A percentile compares a stretch with the other conserved stretches of the same genome.
Conservation (phyloP, 2,113 vertebrate genomes). For the Poeciliopsis retropinna region DNA sequence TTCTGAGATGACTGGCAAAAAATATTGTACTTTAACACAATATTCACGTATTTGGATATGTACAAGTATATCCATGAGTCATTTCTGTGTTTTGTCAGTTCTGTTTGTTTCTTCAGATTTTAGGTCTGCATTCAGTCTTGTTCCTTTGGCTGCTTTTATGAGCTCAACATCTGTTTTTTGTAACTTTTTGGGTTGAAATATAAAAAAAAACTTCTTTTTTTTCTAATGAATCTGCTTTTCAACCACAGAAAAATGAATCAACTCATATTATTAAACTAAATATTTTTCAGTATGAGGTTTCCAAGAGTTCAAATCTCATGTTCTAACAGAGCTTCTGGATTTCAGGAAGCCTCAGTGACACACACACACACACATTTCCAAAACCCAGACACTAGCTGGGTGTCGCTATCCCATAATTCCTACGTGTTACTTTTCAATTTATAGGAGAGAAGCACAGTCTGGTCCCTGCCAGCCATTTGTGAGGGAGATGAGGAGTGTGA, state of each 20-base stretch:
- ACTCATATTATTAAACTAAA: neutral
- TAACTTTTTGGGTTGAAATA: neutral
- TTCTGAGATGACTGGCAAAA: too few relatives aligned
- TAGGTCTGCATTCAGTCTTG: neutral
- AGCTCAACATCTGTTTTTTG: neutral
- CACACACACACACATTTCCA: neutral
- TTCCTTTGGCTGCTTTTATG: too few relatives aligned
- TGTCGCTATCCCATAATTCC: slow-evolving; percentile 51
- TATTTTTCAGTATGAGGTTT: slow-evolving; percentile 1
- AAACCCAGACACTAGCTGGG: slow-evolving; percentile 5
- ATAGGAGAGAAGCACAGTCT: slow-evolving; percentile 65
- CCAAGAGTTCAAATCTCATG: slow-evolving; percentile 8
- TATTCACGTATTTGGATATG: neutral
- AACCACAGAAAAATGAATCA: neutral
- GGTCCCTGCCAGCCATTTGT: slow-evolving; percentile 54
- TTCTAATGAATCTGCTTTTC: neutral
- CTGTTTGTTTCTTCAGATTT: neutral
- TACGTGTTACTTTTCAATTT: slow-evolving; percentile 80
- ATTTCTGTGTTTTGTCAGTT: too few relatives aligned
- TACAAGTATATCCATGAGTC: neutral
- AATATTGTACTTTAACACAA: too few relatives aligned
- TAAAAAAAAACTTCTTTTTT: neutral
- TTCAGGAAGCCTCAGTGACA: slow-evolving; percentile 4
- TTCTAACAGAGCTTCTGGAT: slow-evolving; percentile 15
- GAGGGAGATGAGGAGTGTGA: slow-evolving; percentile 54